Conservation (phyloP, 1,140 invertebrate genomes). For the Bilobella aurantiaca region DNA sequence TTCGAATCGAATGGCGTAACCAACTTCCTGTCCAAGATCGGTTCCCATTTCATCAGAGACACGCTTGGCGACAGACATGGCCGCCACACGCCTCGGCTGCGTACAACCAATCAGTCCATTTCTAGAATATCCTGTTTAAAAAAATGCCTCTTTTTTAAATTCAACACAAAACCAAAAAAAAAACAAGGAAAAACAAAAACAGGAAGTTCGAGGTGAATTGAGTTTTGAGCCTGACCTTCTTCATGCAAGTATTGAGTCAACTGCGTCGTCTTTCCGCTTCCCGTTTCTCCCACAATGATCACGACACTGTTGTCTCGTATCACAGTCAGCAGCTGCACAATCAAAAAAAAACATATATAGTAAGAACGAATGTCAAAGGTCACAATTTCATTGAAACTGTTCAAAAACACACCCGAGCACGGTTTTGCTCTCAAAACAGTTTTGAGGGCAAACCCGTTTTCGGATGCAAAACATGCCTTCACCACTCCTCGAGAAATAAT, state of each 20-base stretch:
- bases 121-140: constrained; percentile 65
- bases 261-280: constrained; percentile 97
- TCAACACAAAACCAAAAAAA: constrained; percentile 8
- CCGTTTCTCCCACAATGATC: constrained; percentile 96
- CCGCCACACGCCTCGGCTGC: constrained; percentile 85
- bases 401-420: too few relatives aligned
- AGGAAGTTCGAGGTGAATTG: not conserved
- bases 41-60: constrained; percentile 96
- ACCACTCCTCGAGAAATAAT: too few relatives aligned
- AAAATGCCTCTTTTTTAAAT: too few relatives aligned
- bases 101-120: constrained; percentile 94
- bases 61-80: constrained; percentile 98
- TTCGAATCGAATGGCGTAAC: constrained; percentile 99
- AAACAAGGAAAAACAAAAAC: not conserved
- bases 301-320: constrained; percentile 92
- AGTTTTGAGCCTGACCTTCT: constrained; percentile 55
- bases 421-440: too few relatives aligned
- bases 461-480: too few relatives aligned
- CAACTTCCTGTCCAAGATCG: constrained; percentile 80
- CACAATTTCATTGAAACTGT: too few relatives aligned
- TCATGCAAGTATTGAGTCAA: constrained; percentile 98
- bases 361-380: not conserved
- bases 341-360: not conserved
- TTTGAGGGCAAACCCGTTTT: too few relatives aligned
- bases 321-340: constrained; percentile 60